A percentile compares a stretch with the other conserved stretches of the same genome.
These are phyloP conservation scores for Empis stercorea DNA, from an alignment of 2,888 invertebrate species.

Conservation along the genomic window DNA sequence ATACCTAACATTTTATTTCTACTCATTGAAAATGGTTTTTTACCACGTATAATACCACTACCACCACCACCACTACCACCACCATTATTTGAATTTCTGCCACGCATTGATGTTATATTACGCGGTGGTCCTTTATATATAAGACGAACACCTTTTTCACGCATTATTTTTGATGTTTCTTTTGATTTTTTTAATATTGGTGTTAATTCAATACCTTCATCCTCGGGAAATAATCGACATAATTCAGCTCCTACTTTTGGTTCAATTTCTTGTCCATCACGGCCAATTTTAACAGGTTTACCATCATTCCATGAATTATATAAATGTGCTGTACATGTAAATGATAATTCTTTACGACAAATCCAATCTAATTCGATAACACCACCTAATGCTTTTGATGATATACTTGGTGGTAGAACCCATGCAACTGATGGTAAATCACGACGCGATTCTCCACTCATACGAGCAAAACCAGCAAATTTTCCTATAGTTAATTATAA, in stretches of 20 bases:
- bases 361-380: constrained; percentile 97
- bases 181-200: constrained; percentile 75
- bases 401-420: constrained; percentile 88
- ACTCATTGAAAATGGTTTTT: constrained; percentile 51
- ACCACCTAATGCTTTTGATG: constrained; percentile 85
- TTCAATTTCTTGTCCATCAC: constrained; percentile 97
- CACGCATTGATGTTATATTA: constrained; percentile 30
- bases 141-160: constrained; percentile 35
- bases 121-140: constrained; percentile 40
- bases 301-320: constrained; percentile 98
- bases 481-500: constrained; percentile 45
- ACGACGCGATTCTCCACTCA: constrained; percentile 76
- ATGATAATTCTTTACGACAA: constrained; percentile 85
- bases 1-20: constrained; percentile 44
- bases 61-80: constrained; percentile 24
- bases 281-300: constrained; percentile 96
- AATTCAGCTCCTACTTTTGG: constrained; percentile 89
- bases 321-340: constrained; percentile 80
- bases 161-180: constrained; percentile 58
- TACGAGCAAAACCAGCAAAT: constrained; percentile 86
- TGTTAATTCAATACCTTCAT: constrained; percentile 81
- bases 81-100: constrained; percentile 37
- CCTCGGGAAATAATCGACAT: constrained; percentile 82
- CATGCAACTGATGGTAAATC: constrained; percentile 84
- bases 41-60: constrained; percentile 35